Evolutionary conservation across 2,888 invertebrate species (phyloP).

Genomic region (Drosophila picticornis): DNA sequence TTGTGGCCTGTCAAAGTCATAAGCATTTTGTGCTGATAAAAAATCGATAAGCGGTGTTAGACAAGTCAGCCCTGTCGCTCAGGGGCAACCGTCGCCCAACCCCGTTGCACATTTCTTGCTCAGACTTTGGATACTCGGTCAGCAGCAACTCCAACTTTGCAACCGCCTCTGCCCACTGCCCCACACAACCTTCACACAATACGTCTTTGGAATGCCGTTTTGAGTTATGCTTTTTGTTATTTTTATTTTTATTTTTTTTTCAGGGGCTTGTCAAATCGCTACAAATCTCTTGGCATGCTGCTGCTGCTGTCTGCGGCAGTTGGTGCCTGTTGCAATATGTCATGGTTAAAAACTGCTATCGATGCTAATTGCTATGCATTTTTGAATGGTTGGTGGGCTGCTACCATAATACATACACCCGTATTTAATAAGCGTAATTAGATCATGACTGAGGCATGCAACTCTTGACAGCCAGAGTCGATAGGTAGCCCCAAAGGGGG

Average conservation of each 20-base stretch:
- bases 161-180: neutral
- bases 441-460: slow-evolving; percentile 57
- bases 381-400: slow-evolving; percentile 24
- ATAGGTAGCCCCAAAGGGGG: slow-evolving; percentile 26
- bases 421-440: slow-evolving; percentile 57
- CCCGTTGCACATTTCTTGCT: slow-evolving; percentile 44
- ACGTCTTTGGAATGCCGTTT: slow-evolving; percentile 48
- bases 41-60: slow-evolving; percentile 68
- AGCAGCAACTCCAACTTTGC: slow-evolving; percentile 34
- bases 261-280: slow-evolving; percentile 70
- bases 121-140: slow-evolving; percentile 45
- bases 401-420: slow-evolving; percentile 12
- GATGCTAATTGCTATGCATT: slow-evolving; percentile 49
- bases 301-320: slow-evolving; percentile 32
- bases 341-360: slow-evolving; percentile 46
- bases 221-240: slow-evolving; percentile 29
- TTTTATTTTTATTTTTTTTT: neutral
- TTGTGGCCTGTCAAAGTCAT: slow-evolving; percentile 67
- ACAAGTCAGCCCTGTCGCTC: slow-evolving; percentile 45
- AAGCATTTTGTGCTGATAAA: slow-evolving; percentile 67
- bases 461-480: slow-evolving; percentile 25
- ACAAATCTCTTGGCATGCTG: slow-evolving; percentile 46
- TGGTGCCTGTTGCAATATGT: slow-evolving; percentile 23
- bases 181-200: neutral
- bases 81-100: slow-evolving; percentile 46